phyloP scores from a whole-genome alignment of 2,113 vertebrate genomes.

The Melanotaenia duboulayi region DNA sequence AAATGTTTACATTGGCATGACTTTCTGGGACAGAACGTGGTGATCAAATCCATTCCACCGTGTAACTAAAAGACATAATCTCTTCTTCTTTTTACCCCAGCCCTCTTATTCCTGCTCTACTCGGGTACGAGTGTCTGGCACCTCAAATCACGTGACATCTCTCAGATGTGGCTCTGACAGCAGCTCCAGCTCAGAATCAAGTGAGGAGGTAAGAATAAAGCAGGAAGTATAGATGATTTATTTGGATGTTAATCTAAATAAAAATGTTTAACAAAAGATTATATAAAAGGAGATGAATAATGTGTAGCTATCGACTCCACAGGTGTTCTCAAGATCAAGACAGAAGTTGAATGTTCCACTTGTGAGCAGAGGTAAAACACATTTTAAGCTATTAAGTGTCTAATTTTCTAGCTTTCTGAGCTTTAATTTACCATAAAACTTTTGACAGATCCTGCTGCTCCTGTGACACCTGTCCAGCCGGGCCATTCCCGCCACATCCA shows the following conservation, averaged over 20 bases:
- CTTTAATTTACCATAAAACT: not conserved
- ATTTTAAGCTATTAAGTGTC: not conserved
- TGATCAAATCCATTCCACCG: not conserved
- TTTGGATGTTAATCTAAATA: no score
- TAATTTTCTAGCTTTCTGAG: not conserved
- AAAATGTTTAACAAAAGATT: not conserved
- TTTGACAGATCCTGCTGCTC: slow-evolving; percentile 25
- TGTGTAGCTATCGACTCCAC: not conserved
- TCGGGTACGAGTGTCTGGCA: slow-evolving; percentile 29
- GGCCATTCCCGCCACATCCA: not conserved
- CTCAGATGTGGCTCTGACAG: slow-evolving; percentile 51
- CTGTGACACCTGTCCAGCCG: slow-evolving; percentile 9
- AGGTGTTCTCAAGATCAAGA: slow-evolving; percentile 43
- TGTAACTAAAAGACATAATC: not conserved
- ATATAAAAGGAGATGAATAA: not conserved
- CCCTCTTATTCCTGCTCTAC: slow-evolving; percentile 51
- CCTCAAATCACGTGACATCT: slow-evolving; percentile 39
- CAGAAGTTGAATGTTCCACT: slow-evolving; percentile 21
- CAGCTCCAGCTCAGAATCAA: slow-evolving; percentile 76
- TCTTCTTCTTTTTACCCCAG: slow-evolving; percentile 30
- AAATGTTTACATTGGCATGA: slow-evolving; percentile 37
- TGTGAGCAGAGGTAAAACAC: slow-evolving; percentile 48
- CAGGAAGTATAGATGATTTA: rapidly evolving
- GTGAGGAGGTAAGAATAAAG: slow-evolving; percentile 69
- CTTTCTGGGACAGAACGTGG: slow-evolving; percentile 1